Conservation (phyloP, 2,797 vertebrate genomes). For the Rhabdophis nuchalis region DNA sequence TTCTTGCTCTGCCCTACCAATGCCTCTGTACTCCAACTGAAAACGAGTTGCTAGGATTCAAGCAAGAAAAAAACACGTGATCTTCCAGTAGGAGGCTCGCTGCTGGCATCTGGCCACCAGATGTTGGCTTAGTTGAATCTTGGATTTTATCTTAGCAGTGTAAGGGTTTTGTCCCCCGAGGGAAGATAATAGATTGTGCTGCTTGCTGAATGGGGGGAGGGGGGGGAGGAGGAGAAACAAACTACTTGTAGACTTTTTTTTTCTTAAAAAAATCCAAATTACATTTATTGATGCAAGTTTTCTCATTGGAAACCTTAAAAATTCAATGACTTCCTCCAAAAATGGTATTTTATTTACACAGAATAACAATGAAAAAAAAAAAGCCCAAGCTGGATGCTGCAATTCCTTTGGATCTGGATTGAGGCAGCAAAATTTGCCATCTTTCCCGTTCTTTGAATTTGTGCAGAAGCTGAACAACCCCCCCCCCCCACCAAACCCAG, state of each 20-base stretch:
- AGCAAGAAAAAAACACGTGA: neutral
- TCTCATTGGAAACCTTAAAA: neutral
- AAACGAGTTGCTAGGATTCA: neutral
- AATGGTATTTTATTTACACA: neutral
- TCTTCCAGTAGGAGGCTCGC: neutral
- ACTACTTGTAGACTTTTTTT: neutral
- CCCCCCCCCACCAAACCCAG: neutral
- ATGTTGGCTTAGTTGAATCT: neutral
- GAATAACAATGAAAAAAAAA: neutral
- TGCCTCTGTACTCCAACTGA: neutral
- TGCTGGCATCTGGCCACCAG: neutral
- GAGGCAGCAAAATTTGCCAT: neutral
- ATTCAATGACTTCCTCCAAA: neutral
- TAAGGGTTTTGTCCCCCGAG: neutral
- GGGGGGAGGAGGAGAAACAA: too few relatives aligned
- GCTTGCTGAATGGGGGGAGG: neutral
- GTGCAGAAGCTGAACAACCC: neutral
- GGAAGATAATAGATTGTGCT: neutral
- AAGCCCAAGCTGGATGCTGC: neutral
- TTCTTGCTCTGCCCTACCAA: neutral
- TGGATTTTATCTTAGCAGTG: neutral
- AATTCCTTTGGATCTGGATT: neutral
- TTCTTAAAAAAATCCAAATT: neutral
- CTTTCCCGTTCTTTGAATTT: neutral
- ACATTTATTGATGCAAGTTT: constrained; percentile 7